Base-by-base conservation (phyloP, 2,797 vertebrate species). In the Galaxias olidus region DNA sequence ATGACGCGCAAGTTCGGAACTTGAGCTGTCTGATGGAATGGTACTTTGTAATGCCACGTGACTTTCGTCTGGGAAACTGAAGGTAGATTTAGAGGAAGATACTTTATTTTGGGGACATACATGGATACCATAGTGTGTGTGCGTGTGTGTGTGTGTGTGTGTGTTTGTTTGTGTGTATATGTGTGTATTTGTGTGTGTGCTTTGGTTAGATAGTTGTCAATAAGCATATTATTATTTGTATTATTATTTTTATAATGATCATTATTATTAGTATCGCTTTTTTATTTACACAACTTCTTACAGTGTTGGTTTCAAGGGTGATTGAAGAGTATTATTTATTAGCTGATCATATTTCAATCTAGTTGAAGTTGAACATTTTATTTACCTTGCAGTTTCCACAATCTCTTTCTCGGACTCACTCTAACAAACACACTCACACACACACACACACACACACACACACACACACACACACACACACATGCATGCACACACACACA, bases 1-100 rank as follows among this genome's bases (percentile, higher is more conserved):
- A 84, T 88, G 90, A 87, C 83, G 88, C 87, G 87, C 73, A 85
- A 83, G 79, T 68, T 85, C 80, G 78, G 75, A 88, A 85, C 87
- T 83, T 85, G 82, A 90, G 87, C 91, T 89, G 92, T 87, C 82
- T 95, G 90, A 52, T 88, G 94, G 93, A 95, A 95, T 94, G 92
- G 58, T 64, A 75, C 90, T 85, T 89, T 82, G 86, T 90, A 87
- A 85, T 88, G 87, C 93, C 94, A 95, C 93, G 93, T 96, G 95
- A 92, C 84, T 56, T 54, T 41, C 48, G 79, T 85, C 87, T 85
- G 83, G 58, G 75, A 74, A 79, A 84, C 80, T 80, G 77, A 74
- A 85, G 84, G 84, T 69, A 51, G 41, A 68, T 49, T n/a, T 50
- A 12, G 17, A 51, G n/a, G 60, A 63, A 41, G 59, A 88, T 87